Evolutionary conservation across 2,888 invertebrate genomes (phyloP).

Genomic region (Amphipoea oculea): DNA sequence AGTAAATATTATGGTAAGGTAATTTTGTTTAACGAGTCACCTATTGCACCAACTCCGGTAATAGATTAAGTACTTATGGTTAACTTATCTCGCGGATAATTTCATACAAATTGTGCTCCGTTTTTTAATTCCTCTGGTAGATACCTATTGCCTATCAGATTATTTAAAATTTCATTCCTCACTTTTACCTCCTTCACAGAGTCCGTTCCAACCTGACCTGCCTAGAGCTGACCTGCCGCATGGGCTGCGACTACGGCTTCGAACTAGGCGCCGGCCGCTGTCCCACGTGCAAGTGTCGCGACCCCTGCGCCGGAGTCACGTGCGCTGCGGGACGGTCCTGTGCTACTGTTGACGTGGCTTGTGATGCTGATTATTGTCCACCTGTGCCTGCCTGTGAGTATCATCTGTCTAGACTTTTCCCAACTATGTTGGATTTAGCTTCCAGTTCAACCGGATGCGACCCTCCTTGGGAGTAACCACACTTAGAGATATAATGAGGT

Average conservation of each 20-base stretch:
- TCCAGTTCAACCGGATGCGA: background rate
- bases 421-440: background rate
- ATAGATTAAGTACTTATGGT: too few relatives aligned
- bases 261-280: constrained; percentile 93
- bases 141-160: background rate
- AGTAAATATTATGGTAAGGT: background rate
- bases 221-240: constrained; percentile 94
- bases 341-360: constrained; percentile 95
- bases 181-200: constrained; percentile 66
- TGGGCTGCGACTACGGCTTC: constrained; percentile 96
- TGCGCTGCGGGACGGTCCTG: constrained; percentile 93
- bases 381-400: constrained; percentile 95
- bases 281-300: constrained; percentile 95
- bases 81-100: background rate
- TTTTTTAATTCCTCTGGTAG: background rate
- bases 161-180: background rate
- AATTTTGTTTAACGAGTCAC: background rate
- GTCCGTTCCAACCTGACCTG: constrained; percentile 92
- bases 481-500: background rate
- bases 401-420: background rate
- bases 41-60: background rate
- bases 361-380: constrained; percentile 96
- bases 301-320: constrained; percentile 93
- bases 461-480: background rate
- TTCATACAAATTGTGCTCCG: background rate